Base-by-base conservation (phyloP, 2,888 invertebrate species). In the Latrodectus elegans region DNA sequence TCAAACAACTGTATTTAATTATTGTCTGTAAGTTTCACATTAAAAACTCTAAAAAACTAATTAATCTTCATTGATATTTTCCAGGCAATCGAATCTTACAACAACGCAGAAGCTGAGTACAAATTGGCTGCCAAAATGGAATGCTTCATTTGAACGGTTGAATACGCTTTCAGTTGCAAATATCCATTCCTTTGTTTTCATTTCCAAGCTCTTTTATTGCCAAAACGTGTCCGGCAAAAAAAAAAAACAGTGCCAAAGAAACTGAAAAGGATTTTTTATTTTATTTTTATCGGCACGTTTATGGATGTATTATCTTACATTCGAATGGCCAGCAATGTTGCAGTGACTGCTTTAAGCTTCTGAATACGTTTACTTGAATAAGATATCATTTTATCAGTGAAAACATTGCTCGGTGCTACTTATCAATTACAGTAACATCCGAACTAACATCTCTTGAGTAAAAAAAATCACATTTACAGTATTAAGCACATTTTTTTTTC, bases 61-160 rank as follows among this genome's bases (percentile, higher is more conserved):
- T 91, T 75, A 17, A 15, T 55, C 70, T 74, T 84, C 38, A 38
- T 38, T 38, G 4, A 38, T 73, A 89, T 90, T 89, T 93, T 94
- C 65, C 94, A 96, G 96, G 94, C 97, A 92, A 95, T 97, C 92
- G 97, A 97, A 92, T 95, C 97, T 95, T 97, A 97, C 94, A 97
- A 97, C 93, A 96, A 97, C 94, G 97, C 97, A 93, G 97, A 97
- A 92, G 94, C 96, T 90, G 97, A 97, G 92, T 97, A 96, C 93
- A 96, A 96, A 92, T 94, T 97, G 94, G 95, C 96, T 91, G 95
- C 95, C 92, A 97, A 96, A 93, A 95, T 95, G 91, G 97, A 97
- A 93, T 97, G 97, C 93, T 97, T 96, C 93, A 97, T 96, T 93
- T 97, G 95, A 95, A 15, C 78, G 38, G 51, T 60, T 17, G 65